These are phyloP conservation scores for Neoascia interrupta DNA, from an alignment of 2,888 invertebrate genomes.

Conservation along the genomic window DNA sequence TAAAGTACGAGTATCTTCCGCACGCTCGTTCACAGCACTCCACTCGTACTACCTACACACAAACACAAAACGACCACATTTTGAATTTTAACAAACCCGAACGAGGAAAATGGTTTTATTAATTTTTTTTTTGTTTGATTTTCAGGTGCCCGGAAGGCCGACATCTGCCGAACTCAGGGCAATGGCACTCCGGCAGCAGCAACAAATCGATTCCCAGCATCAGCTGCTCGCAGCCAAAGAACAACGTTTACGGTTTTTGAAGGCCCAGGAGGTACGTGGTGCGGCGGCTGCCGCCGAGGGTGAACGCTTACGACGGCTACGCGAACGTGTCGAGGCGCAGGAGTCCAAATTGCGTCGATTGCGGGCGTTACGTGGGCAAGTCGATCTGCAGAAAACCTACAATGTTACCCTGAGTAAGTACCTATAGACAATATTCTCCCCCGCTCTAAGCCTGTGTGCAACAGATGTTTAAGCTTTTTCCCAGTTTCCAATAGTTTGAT, in stretches of 20 bases:
- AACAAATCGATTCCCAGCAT: constrained; percentile 98
- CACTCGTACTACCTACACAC: neutral
- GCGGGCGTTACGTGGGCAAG: constrained; percentile 94
- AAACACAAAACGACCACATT: constrained; percentile 18
- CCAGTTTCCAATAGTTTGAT: constrained; percentile 11
- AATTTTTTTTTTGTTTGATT: constrained; percentile 30
- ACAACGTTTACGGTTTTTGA: constrained; percentile 94
- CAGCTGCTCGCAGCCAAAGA: constrained; percentile 94
- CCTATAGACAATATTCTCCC: neutral
- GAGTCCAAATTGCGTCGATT: constrained; percentile 95
- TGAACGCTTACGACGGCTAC: constrained; percentile 90
- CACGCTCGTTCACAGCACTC: neutral
- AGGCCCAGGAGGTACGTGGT: constrained; percentile 90
- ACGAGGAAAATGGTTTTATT: constrained; percentile 25
- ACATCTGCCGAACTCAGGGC: constrained; percentile 97
- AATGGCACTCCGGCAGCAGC: constrained; percentile 98
- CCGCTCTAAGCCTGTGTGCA: neutral
- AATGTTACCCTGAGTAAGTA: constrained; percentile 94
- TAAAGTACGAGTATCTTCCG: constrained; percentile 13
- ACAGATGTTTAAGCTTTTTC: constrained; percentile 47
- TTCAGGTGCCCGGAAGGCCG: constrained; percentile 94
- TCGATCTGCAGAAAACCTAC: constrained; percentile 94
- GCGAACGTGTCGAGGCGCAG: constrained; percentile 96
- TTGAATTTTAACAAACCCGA: constrained; percentile 65
- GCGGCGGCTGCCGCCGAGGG: constrained; percentile 86